Base-by-base conservation (phyloP, 1,140 invertebrate genomes). In the Caenorhabditis briggsae region DNA sequence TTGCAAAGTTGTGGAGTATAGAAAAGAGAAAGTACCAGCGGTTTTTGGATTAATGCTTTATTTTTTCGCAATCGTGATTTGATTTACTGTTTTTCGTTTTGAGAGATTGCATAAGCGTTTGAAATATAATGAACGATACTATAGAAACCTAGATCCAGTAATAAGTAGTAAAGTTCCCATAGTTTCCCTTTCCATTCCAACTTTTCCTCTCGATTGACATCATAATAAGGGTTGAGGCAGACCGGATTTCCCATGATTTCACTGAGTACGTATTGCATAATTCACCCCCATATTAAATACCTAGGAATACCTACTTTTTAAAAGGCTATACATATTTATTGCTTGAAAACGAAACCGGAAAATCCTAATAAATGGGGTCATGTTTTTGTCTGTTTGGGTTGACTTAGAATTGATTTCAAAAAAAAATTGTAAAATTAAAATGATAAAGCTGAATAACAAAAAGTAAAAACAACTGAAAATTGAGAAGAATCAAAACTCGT, bases 261-360 rank as follows among this genome's bases (percentile, higher is more conserved):
- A 59, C 20, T n/a, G 33, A 65, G 61, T 46, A n/a, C 43, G 65
- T 74, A 74, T 74, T 74, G 65, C 65, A 48, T 74, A 74, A 74
- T 74, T 74, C 46, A n/a, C 43, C 65, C 65, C 18, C 12, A 18
- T 25, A 14, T 11, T 41, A n/a, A n/a, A n/a, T n/a, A 20, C n/a
- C 20, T 58, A 58, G 16, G 16, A 58, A n/a, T 58, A 58, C 18
- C 8, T 14, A 58, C 20, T 58, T 58, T 58, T 58, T 58, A 58
- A 12, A 59, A 64, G 59, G 59, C 59, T 64, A 64, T 64, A 64
- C 25, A 33, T 33, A 14, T 64, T 64, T 64, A 64, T 74, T 74
- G 33, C 33, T 46, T 48, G 65, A 74, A 74, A 74, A 46, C 9
- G 43, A 74, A 74, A 46, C 65, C 43, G 65, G 65, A 74, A 65